Conservation (phyloP, 2,113 vertebrate genomes). For the Rhagologus leucostigma region DNA sequence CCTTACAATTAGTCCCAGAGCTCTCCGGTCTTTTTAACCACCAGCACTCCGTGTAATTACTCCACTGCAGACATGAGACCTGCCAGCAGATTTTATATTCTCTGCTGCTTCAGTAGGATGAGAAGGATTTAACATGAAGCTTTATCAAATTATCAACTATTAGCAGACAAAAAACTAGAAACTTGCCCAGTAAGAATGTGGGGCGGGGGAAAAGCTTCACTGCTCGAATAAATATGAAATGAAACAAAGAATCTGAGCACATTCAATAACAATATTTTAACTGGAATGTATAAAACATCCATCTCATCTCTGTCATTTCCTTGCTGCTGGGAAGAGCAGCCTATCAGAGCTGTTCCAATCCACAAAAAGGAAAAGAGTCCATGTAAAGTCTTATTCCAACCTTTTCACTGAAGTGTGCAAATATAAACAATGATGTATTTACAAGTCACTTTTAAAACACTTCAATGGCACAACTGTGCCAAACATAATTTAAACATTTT, state of each 20-base stretch:
- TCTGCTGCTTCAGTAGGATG: not conserved
- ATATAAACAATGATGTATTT: not conserved
- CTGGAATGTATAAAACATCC: not conserved
- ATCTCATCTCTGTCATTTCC: not conserved
- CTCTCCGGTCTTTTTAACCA: constrained; percentile 46
- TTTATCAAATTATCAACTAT: constrained; percentile 1
- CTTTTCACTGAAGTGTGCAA: not conserved
- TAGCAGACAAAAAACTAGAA: not conserved
- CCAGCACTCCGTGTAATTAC: constrained; percentile 51
- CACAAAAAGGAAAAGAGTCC: not conserved
- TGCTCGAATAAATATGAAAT: not conserved
- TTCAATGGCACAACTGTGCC: not conserved
- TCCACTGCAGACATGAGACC: constrained; percentile 19
- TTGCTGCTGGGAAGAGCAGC: not conserved
- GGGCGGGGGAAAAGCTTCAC: not conserved
- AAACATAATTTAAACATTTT: not conserved
- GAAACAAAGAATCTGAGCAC: not conserved
- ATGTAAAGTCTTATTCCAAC: not conserved
- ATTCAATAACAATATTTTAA: not conserved
- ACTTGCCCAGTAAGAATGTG: not conserved
- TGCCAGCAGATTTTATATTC: constrained; percentile 1
- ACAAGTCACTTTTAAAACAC: not conserved
- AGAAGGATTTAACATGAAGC: not conserved
- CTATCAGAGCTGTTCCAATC: not conserved
- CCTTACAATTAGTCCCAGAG: constrained; percentile 49